Conservation (phyloP, 2,797 vertebrate species). For the Smutsia temminckii region DNA sequence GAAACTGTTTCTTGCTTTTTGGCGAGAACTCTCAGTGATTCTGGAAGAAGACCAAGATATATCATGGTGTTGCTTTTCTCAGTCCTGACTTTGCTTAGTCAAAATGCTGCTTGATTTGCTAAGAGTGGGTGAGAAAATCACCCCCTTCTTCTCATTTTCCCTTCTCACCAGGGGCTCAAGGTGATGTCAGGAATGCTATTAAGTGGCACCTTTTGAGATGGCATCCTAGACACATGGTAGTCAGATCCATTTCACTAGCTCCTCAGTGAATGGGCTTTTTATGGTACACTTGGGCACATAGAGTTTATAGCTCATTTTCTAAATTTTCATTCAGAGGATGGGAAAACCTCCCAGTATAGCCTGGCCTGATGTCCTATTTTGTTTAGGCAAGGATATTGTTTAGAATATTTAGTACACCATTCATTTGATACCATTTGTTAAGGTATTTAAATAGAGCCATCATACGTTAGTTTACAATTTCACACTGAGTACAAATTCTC, state of each 20-base stretch:
- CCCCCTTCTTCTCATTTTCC: slow-evolving; percentile 70
- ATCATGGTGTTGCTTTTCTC: slow-evolving; percentile 78
- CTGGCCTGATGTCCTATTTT: slow-evolving; percentile 14
- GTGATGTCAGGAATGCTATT: slow-evolving; percentile 78
- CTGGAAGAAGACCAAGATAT: slow-evolving; percentile 85
- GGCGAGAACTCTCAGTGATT: slow-evolving; percentile 76
- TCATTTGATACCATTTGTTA: slow-evolving; percentile 54
- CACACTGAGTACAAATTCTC: slow-evolving; percentile 14
- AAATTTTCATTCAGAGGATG: slow-evolving; percentile 55
- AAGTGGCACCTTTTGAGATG: slow-evolving; percentile 78
- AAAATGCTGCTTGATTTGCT: slow-evolving; percentile 80
- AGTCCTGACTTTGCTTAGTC: slow-evolving; percentile 77
- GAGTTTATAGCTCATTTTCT: slow-evolving; percentile 69
- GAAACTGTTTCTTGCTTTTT: slow-evolving; percentile 85
- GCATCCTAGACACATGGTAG: slow-evolving; percentile 74
- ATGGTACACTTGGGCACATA: slow-evolving; percentile 63
- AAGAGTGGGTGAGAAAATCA: not conserved
- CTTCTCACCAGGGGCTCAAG: slow-evolving; percentile 69
- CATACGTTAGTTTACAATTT: slow-evolving; percentile 31
- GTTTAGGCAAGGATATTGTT: slow-evolving; percentile 46
- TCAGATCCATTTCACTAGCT: slow-evolving; percentile 82
- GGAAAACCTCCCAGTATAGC: slow-evolving; percentile 31
- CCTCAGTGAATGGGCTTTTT: slow-evolving; percentile 85
- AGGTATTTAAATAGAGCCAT: slow-evolving; percentile 17
- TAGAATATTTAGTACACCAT: slow-evolving; percentile 35